Percentiles rank a stretch among this genome's conserved stretches.
phyloP scores from a whole-genome alignment of 2,113 vertebrate species.

The Hemibagrus wyckioides region DNA sequence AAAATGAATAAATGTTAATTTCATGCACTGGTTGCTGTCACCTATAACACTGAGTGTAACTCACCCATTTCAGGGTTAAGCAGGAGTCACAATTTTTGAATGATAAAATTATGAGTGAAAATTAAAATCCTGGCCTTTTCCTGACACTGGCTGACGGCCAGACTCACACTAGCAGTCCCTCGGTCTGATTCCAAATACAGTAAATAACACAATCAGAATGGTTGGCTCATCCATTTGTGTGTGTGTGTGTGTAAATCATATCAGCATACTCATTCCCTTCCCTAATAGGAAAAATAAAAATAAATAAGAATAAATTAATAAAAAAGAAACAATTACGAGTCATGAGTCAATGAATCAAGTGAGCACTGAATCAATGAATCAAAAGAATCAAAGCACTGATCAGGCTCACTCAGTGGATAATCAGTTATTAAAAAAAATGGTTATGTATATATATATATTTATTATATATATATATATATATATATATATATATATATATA shows the following conservation, averaged over 20 bases:
- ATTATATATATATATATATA: too few relatives aligned
- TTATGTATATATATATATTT: too few relatives aligned
- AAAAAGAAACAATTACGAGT: not conserved
- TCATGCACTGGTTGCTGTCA: not conserved
- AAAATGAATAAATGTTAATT: constrained; percentile 12
- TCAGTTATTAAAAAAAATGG: not conserved
- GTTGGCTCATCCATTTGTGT: not conserved
- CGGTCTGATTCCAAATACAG: not conserved
- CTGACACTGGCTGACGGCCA: not conserved
- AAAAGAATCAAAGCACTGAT: not conserved
- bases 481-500: too few relatives aligned
- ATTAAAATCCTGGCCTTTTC: not conserved
- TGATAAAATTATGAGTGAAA: constrained; percentile 8
- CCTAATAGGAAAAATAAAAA: not conserved
- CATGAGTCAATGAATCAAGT: not conserved
- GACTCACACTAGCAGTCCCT: not conserved
- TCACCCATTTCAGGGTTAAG: not conserved
- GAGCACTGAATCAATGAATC: not conserved
- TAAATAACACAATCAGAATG: constrained; percentile 1
- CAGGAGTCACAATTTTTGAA: not conserved
- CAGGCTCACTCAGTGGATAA: not conserved
- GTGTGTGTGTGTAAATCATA: not conserved
- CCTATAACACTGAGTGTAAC: not conserved
- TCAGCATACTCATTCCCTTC: not conserved
- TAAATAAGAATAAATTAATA: not conserved